Conservation (phyloP, 2,888 invertebrate genomes). For the Hyppa rectilinea region DNA sequence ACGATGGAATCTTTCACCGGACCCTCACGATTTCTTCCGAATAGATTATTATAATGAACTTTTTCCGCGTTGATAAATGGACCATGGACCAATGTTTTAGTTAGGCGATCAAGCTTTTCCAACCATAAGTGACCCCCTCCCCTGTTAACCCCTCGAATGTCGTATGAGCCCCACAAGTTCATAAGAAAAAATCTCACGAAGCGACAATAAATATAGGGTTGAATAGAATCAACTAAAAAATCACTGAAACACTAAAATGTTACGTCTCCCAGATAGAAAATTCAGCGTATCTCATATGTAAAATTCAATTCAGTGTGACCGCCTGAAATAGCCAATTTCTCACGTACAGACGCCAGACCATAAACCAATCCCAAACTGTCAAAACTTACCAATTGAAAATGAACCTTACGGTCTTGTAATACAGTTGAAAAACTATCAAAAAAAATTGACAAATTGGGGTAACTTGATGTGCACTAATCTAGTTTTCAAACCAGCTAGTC, state of each 20-base stretch:
- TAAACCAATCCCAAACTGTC: too few species aligned
- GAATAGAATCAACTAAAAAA: not conserved
- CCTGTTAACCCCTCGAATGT: not conserved
- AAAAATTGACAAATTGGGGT: too few species aligned
- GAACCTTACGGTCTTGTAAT: too few species aligned
- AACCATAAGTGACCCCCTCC: not conserved
- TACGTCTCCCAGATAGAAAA: not conserved
- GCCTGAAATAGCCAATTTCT: not conserved
- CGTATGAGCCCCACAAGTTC: too few species aligned
- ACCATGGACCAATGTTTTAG: not conserved
- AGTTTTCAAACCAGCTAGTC: not conserved
- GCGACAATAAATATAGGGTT: too few species aligned
- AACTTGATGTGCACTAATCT: too few species aligned
- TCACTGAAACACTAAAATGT: not conserved
- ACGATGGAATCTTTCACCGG: not conserved
- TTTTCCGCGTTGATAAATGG: not conserved
- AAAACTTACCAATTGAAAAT: too few species aligned
- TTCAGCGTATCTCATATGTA: not conserved
- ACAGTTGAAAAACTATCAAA: too few species aligned
- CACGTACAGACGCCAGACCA: too few species aligned
- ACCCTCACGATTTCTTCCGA: slow-evolving; percentile 5
- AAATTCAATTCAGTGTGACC: not conserved
- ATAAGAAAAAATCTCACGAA: too few species aligned
- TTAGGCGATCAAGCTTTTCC: not conserved
- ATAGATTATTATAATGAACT: not conserved